Conservation (phyloP, 2,888 invertebrate genomes). For the Tupiocoris notatus region DNA sequence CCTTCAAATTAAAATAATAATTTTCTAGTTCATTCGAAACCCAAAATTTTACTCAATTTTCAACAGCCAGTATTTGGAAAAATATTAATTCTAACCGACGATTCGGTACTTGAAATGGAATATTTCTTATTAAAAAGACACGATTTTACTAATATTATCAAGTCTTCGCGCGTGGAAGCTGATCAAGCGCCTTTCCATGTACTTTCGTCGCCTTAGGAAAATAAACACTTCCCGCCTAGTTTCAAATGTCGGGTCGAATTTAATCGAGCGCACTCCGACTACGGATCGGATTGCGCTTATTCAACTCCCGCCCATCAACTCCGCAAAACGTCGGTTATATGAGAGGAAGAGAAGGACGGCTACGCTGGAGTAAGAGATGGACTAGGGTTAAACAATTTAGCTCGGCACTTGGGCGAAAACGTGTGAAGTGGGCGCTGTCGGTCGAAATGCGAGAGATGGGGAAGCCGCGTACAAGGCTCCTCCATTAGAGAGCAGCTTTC, state of each 20-base stretch:
- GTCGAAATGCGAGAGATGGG: slow-evolving; percentile 6
- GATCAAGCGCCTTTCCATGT: too few species aligned
- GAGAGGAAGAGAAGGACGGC: slow-evolving; percentile 5
- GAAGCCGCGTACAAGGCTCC: slow-evolving; percentile 33
- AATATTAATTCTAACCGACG: too few species aligned
- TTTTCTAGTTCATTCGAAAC: too few species aligned
- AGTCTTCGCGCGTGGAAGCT: too few species aligned
- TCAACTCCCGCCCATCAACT: not conserved
- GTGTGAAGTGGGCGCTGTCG: slow-evolving; percentile 18
- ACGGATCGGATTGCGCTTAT: not conserved
- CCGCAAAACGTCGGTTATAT: not conserved
- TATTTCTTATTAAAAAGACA: too few species aligned
- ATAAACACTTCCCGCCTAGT: too few species aligned
- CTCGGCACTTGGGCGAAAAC: slow-evolving; percentile 34
- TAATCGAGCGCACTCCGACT: not conserved
- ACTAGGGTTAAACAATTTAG: slow-evolving; percentile 14
- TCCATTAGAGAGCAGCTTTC: slow-evolving; percentile 18
- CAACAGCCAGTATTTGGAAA: too few species aligned
- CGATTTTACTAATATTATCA: too few species aligned
- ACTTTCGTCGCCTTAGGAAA: too few species aligned
- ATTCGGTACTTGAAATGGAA: too few species aligned
- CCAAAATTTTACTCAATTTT: too few species aligned
- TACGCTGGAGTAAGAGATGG: not conserved
- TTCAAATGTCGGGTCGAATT: not conserved
- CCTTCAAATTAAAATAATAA: too few species aligned